Evolutionary conservation across 2,797 vertebrate genomes (phyloP), one percentile per base, ranked within the genome.

Genomic region (Micropoecilia bifurca): DNA sequence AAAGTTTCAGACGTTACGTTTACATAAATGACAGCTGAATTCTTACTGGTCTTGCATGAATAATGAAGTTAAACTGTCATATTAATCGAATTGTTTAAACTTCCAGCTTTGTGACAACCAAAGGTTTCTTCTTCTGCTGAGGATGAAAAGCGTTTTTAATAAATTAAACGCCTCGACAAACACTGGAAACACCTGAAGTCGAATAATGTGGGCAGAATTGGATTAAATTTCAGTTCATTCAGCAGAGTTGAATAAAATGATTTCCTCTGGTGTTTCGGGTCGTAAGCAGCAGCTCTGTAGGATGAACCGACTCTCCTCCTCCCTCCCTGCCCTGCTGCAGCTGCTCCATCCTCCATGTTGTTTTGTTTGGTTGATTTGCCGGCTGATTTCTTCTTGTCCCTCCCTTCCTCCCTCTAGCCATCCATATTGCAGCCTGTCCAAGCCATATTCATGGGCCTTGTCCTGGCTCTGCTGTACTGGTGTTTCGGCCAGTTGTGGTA

Each of bases 401-500:
- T 89, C 75, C 77, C 79, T 12, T 39, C 97, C 96, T 95, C 95
- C 97, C 96, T 97, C 96, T 96, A 99, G 98, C 98, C 98, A 96
- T 98, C 98, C 97, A 97, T 98, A 96, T 97, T 98, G 97, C 98
- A 98, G 97, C 98, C 98, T 96, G 97, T 97, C 98, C 98, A 97
- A 97, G 97, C 98, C 97, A 96, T 99, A 96, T 97, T 97, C 98
- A 97, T 99, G 97, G 97, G 97, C 96, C 97, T 99, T 97, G 96
- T 98, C 97, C 97, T 99, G 98, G 98, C 97, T 98, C 97, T 99
- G 98, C 97, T 99, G 97, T 99, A 98, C 97, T 99, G 98, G 98
- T 99, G 97, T 98, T 98, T 97, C 97, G 96, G 97, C 97, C 97
- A 98, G 96, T 98, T 99, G 97, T 99, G 98, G 98, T 99, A 99